Evolutionary conservation across 2,113 vertebrate species (phyloP).

Genomic region (Eclectus roratus): DNA sequence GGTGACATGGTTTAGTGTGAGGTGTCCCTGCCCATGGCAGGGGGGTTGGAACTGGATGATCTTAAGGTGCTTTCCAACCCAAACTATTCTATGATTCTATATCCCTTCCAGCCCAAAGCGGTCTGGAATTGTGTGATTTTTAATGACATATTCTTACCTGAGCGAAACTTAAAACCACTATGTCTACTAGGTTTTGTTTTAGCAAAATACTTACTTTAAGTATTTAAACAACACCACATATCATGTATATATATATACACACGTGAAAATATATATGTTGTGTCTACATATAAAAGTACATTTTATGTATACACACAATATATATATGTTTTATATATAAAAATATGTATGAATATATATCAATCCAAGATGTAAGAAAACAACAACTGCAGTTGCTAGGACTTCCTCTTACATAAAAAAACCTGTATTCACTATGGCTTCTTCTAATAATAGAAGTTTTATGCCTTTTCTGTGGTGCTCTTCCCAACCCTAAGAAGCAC

Average conservation of each 20-base stretch:
- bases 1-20: too few species aligned
- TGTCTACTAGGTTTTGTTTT: neutral
- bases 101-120: neutral
- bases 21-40: neutral
- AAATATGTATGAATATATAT: too few species aligned
- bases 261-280: neutral
- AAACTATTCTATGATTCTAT: too few species aligned
- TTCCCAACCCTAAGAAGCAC: neutral
- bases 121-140: neutral
- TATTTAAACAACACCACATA: neutral
- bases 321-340: too few species aligned
- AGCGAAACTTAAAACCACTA: neutral
- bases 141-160: neutral
- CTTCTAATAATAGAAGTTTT: neutral
- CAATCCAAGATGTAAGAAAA: neutral
- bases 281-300: too few species aligned
- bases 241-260: neutral
- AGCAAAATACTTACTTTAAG: neutral
- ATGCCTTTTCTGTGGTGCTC: accelerated
- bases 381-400: neutral
- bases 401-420: neutral
- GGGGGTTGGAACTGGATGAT: neutral
- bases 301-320: too few species aligned
- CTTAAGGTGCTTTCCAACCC: neutral
- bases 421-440: accelerated